These are phyloP conservation scores for Proctacanthus coquilletti DNA, from an alignment of 1,140 invertebrate species.

Conservation along the genomic window DNA sequence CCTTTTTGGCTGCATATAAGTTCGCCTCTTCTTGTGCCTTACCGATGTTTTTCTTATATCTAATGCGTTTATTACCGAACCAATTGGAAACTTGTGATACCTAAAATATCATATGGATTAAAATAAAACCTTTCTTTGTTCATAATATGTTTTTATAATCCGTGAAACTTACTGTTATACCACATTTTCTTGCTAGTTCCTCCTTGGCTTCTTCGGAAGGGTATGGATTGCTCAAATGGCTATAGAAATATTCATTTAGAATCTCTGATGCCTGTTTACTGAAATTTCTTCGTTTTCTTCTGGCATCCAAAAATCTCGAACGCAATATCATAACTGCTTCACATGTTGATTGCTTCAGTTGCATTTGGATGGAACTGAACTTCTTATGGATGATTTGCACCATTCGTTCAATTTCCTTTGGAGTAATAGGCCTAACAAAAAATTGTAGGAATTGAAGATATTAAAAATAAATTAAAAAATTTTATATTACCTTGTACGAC, in stretches of 20 bases:
- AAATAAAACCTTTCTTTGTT: conserved; percentile 4
- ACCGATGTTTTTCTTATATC: conserved; percentile 99
- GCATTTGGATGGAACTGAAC: conserved; percentile 99
- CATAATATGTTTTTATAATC: no score
- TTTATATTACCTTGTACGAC: conserved; percentile 83
- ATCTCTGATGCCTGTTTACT: conserved; percentile 99
- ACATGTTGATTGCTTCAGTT: conserved; percentile 98
- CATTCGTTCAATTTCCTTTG: conserved; percentile 97
- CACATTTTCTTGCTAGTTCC: conserved; percentile 97
- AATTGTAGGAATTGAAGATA: conserved; percentile 3
- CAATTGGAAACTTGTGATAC: conserved; percentile 83
- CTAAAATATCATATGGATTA: conserved; percentile 10
- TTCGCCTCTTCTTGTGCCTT: conserved; percentile 99
- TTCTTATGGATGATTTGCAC: conserved; percentile 99
- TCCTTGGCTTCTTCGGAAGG: conserved; percentile 99
- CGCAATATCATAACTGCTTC: conserved; percentile 99
- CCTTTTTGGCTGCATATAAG: conserved; percentile 97
- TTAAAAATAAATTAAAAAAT: no score
- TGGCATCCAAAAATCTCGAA: conserved; percentile 82
- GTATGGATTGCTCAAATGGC: conserved; percentile 98
- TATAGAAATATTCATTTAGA: conserved; percentile 99
- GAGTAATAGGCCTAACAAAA: conserved; percentile 59
- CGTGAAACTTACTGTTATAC: conserved; percentile 96
- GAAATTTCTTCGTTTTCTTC: conserved; percentile 97
- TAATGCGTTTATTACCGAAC: conserved; percentile 99